These are phyloP conservation scores for Pammene fasciana DNA, from an alignment of 2,888 invertebrate species.

Conservation along the genomic window DNA sequence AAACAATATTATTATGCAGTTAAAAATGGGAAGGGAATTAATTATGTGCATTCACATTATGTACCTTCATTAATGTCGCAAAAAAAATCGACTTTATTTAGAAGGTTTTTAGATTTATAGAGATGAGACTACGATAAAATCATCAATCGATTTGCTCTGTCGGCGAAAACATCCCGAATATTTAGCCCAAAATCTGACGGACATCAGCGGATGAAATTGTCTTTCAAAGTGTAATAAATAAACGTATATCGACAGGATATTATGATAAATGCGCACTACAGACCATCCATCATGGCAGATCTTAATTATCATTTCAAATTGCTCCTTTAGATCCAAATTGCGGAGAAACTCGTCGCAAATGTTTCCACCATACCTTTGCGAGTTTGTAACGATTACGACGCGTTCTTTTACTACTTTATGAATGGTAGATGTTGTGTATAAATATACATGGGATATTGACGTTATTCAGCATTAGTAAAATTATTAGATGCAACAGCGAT, in stretches of 20 bases:
- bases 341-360: constrained; percentile 53
- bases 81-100: neutral
- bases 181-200: constrained; percentile 11
- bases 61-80: too few species aligned
- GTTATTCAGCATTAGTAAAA: neutral
- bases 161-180: constrained; percentile 17
- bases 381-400: neutral
- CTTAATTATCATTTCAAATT: constrained; percentile 77
- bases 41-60: too few species aligned
- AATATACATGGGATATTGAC: neutral
- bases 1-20: neutral
- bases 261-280: constrained; percentile 57
- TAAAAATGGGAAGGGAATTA: too few species aligned
- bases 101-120: neutral
- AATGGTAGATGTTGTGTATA: neutral
- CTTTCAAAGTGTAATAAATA: constrained; percentile 51
- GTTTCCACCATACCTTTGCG: constrained; percentile 46
- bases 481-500: too few species aligned
- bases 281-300: constrained; percentile 66
- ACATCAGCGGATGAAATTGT: constrained; percentile 48
- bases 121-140: neutral
- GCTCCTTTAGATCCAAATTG: constrained; percentile 62
- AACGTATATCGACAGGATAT: constrained; percentile 52
- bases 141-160: constrained; percentile 29
- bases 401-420: neutral